A percentile compares a stretch with the other conserved stretches of the same genome.
Evolutionary conservation across 2,888 invertebrate genomes (phyloP).

Genomic region (Leptura quadrifasciata): DNA sequence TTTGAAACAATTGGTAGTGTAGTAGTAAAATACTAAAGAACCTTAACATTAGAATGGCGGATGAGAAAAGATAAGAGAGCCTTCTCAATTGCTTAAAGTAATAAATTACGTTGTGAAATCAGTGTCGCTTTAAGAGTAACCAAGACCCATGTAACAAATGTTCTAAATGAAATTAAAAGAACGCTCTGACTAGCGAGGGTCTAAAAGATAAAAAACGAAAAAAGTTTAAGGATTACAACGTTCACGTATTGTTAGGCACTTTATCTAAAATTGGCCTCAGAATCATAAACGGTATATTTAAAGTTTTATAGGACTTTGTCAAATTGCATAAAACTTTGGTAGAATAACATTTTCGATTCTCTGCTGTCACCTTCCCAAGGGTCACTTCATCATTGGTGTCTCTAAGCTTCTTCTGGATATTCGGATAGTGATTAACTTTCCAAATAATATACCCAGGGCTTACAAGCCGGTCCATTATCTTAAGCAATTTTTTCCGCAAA

Average conservation of each 20-base stretch:
- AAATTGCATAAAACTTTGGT: slow-evolving; percentile 60
- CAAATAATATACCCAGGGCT: slow-evolving; percentile 43
- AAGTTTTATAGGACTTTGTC: slow-evolving; percentile 61
- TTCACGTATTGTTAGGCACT: slow-evolving; percentile 52
- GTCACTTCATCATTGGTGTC: slow-evolving; percentile 58
- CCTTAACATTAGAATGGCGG: too few relatives aligned
- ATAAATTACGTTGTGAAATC: slow-evolving; percentile 23
- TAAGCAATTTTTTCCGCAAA: background rate
- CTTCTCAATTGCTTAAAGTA: slow-evolving; percentile 14
- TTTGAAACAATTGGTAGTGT: too few relatives aligned
- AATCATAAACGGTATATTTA: slow-evolving; percentile 61
- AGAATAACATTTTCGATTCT: slow-evolving; percentile 60
- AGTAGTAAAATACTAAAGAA: too few relatives aligned
- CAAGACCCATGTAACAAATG: slow-evolving; percentile 23
- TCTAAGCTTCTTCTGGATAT: slow-evolving; percentile 50
- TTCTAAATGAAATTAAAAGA: slow-evolving; percentile 39
- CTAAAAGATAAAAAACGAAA: slow-evolving; percentile 37
- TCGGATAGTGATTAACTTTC: slow-evolving; percentile 51
- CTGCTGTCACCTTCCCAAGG: slow-evolving; percentile 56
- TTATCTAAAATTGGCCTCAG: slow-evolving; percentile 57
- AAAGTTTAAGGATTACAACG: slow-evolving; percentile 40
- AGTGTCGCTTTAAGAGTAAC: slow-evolving; percentile 17
- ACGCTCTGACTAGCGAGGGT: slow-evolving; percentile 19
- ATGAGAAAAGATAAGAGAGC: too few relatives aligned
- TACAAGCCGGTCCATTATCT: background rate